phyloP scores from a whole-genome alignment of 2,113 vertebrate genomes.

The Phycodurus eques region DNA sequence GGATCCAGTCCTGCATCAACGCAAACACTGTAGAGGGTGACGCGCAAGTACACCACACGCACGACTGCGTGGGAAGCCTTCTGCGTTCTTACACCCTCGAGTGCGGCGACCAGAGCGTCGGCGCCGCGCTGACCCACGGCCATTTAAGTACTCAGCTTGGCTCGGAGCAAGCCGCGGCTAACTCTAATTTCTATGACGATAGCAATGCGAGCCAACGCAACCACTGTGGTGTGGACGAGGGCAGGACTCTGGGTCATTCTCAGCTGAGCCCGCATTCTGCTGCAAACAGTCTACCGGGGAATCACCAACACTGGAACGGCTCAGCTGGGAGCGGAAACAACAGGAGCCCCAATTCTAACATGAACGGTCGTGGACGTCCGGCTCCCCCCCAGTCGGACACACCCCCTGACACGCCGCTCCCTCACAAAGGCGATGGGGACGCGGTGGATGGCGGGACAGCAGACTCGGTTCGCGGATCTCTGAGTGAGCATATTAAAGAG shows the following conservation, averaged over 20 bases:
- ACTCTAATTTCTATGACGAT: conserved; percentile 76
- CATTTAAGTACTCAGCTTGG: conserved; percentile 48
- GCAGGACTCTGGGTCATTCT: conserved; percentile 65
- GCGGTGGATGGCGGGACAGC: background rate
- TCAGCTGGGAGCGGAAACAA: conserved; percentile 59
- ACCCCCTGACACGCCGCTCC: conserved; percentile 73
- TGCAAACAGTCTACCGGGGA: conserved; percentile 51
- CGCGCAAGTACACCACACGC: conserved; percentile 49
- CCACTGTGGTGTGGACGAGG: conserved; percentile 57
- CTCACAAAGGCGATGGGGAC: conserved; percentile 47
- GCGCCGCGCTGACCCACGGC: conserved; percentile 36
- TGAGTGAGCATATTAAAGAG: conserved; percentile 34
- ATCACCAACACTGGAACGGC: conserved; percentile 79
- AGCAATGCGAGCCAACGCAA: conserved; percentile 77
- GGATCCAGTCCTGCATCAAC: conserved; percentile 82
- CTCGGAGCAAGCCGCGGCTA: conserved; percentile 55
- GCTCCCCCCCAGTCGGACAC: conserved; percentile 79
- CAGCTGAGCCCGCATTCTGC: conserved; percentile 47
- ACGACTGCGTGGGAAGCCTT: conserved; percentile 78
- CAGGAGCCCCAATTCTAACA: conserved; percentile 62
- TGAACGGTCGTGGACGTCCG: conserved; percentile 66
- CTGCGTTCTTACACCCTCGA: conserved; percentile 75
- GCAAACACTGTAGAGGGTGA: conserved; percentile 58
- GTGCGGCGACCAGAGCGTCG: conserved; percentile 57
- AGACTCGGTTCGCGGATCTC: conserved; percentile 23